Base-by-base conservation (phyloP, 2,888 invertebrate species). In the Escarpia spicata region DNA sequence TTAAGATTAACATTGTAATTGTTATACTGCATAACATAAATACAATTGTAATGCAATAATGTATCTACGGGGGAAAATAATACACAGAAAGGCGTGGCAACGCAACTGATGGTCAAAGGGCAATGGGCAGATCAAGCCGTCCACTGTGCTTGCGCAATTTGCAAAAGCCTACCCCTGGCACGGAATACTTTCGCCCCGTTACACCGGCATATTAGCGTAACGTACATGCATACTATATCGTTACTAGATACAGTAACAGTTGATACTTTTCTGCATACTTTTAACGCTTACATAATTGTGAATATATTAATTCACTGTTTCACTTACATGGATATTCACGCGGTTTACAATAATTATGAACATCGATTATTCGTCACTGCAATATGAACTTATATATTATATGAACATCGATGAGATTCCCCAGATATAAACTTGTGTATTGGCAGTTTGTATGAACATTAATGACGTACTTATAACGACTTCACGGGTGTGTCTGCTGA, bases 131-230 rank as follows among this genome's bases (percentile, higher is more conserved):
- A 31, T 92, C 44, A 90, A 91, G 92, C 43, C 90, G 93, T 91
- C 93, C 92, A 31, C 92, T 58, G 58, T 92, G 89, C 92, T 91
- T 91, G 91, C 92, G 92, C 92, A 90, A 26, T 37, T 91, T 37
- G 37, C 37, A 37, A 37, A 37, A 37, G 52, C 43, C 93, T 58
- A 89, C 92, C 91, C 15, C 43, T 31, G 31, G 91, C 37, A 45
- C 93, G 92, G 45, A 10, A 45, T 45, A 45, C 10, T 45, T 6
- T 45, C 10, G 45, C 10, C 9, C 52, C 4, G 15, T 52, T 52
- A 52, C 52, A 52, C 8, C 52, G 52, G 9, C 52, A 12, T 12
- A 52, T 52, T 52, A 52, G 26, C 3, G 19, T 15, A 75, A 15
- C 75, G 19, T 75, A 75, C 19, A 26, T 15, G 19, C 26, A 6